Evolutionary conservation across 1,140 invertebrate genomes (phyloP).

Genomic region (Pseudomyrmex cubaensis): DNA sequence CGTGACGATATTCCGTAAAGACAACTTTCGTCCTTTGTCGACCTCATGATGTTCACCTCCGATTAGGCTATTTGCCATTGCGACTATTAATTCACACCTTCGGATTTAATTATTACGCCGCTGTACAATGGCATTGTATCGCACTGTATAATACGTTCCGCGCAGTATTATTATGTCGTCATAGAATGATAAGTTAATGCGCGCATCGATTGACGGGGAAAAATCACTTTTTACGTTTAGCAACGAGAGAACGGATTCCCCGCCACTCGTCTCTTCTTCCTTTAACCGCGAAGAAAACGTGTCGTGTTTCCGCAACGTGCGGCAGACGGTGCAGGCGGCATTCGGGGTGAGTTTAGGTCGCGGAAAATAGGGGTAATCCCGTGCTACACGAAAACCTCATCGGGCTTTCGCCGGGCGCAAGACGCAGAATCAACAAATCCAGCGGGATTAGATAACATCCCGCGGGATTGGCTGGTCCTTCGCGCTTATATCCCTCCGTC

Average conservation of each 20-base stretch:
- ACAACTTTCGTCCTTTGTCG: constrained; percentile 2
- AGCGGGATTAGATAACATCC: constrained; percentile 74
- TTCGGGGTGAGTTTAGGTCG: constrained; percentile 51
- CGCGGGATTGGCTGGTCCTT: constrained; percentile 70
- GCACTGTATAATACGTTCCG: constrained; percentile 3
- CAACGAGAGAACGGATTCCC: no score
- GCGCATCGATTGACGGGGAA: neutral
- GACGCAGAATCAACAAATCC: constrained; percentile 75
- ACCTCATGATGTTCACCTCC: constrained; percentile 22
- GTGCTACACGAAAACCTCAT: constrained; percentile 78
- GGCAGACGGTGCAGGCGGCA: constrained; percentile 21
- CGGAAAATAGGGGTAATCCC: constrained; percentile 75
- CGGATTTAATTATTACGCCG: constrained; percentile 57
- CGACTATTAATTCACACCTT: constrained; percentile 53
- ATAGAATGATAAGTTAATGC: constrained; percentile 53
- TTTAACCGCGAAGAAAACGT: neutral
- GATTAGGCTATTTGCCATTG: constrained; percentile 42
- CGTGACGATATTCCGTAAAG: neutral
- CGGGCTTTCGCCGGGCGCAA: constrained; percentile 72
- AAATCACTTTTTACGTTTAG: constrained; percentile 10
- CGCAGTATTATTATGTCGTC: constrained; percentile 34
- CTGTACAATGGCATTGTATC: constrained; percentile 26
- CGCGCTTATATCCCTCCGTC: constrained; percentile 29
- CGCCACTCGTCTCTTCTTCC: no score
- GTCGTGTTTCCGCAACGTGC: constrained; percentile 1